A percentile compares a stretch with the other conserved stretches of the same genome.
Conservation (phyloP, 2,888 invertebrate species). For the Caenorhabditis sinica region DNA sequence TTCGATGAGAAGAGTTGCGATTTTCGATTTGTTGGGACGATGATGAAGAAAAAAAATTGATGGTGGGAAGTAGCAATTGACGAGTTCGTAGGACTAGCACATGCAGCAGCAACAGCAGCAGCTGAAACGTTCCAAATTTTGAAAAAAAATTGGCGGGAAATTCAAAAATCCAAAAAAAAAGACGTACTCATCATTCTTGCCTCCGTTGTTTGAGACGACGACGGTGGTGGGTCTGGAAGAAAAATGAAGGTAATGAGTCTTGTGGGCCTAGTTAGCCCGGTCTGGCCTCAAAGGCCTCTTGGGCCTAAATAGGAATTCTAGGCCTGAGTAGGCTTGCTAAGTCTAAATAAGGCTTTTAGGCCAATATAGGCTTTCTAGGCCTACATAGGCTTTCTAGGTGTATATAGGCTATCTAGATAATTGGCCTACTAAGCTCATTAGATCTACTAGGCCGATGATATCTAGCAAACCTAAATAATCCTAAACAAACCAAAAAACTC, state of each 20-base stretch:
- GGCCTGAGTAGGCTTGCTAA: too few species aligned
- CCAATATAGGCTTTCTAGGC: too few species aligned
- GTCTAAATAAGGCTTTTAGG: too few species aligned
- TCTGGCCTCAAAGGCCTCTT: too few species aligned
- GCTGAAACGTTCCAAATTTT: not conserved
- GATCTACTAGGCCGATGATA: too few species aligned
- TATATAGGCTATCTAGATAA: too few species aligned
- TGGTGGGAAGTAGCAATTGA: not conserved
- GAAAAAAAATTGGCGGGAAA: not conserved
- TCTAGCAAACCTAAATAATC: not conserved
- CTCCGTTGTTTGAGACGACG: not conserved
- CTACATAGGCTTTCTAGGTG: too few species aligned
- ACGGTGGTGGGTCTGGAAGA: slow-evolving; percentile 4
- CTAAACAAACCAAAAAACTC: not conserved
- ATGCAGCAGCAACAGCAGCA: slow-evolving; percentile 18
- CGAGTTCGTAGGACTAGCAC: not conserved
- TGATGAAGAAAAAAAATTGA: not conserved
- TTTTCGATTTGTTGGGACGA: slow-evolving; percentile 7
- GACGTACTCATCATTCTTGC: slow-evolving; percentile 2
- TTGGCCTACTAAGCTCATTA: too few species aligned
- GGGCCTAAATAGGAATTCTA: not conserved
- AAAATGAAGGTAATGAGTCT: not conserved
- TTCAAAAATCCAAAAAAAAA: not conserved
- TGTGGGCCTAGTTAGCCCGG: too few species aligned
- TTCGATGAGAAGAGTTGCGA: slow-evolving; percentile 23